phyloP scores from a whole-genome alignment of 2,113 vertebrate genomes.

The Rafetus swinhoei region DNA sequence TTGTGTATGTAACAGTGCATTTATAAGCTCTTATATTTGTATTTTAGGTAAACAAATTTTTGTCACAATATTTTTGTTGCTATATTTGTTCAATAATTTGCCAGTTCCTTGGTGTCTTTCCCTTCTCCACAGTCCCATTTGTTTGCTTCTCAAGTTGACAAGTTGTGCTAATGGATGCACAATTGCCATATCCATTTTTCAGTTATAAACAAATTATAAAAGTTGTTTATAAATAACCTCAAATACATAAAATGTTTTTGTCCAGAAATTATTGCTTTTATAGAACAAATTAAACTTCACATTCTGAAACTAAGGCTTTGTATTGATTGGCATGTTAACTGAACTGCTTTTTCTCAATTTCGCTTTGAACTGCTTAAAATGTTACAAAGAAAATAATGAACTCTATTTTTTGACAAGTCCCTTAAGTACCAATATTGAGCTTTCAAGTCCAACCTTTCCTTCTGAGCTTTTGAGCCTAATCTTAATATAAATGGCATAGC shows the following conservation, averaged over 20 bases:
- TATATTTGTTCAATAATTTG: neutral
- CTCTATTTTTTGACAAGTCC: neutral
- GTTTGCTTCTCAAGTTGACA: slow-evolving; percentile 12
- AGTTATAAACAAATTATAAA: slow-evolving; percentile 12
- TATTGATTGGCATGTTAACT: neutral
- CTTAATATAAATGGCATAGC: neutral
- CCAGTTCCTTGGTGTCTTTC: neutral
- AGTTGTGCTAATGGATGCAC: neutral
- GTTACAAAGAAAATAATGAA: slow-evolving; percentile 38
- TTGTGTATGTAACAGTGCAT: neutral
- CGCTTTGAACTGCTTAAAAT: neutral
- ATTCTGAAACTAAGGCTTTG: neutral
- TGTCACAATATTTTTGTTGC: neutral
- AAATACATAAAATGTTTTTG: neutral
- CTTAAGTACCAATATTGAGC: neutral
- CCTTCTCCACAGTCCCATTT: neutral
- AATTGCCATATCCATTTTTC: slow-evolving; percentile 3
- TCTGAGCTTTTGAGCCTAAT: neutral
- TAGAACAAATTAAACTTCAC: slow-evolving; percentile 25
- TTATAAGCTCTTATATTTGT: neutral
- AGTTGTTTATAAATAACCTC: slow-evolving; percentile 30
- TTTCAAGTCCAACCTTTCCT: neutral
- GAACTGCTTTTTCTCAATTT: neutral
- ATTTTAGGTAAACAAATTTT: neutral
- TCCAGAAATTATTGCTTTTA: neutral